These are phyloP conservation scores for Diadegma fenestrale DNA, from an alignment of 2,888 invertebrate genomes.

Conservation along the genomic window DNA sequence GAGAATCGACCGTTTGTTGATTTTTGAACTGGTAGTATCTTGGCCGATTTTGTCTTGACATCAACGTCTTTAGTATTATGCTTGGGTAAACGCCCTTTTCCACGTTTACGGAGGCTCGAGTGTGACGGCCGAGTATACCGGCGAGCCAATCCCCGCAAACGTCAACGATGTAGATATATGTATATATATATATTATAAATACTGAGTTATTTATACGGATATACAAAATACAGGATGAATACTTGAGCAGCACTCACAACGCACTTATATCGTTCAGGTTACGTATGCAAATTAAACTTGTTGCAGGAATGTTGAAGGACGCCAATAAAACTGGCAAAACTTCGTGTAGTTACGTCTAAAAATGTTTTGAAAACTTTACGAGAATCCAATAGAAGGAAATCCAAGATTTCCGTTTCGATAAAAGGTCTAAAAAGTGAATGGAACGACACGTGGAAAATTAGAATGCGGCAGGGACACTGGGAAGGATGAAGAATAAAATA, in stretches of 20 bases:
- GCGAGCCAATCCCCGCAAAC: slow-evolving; percentile 50
- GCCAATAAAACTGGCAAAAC: slow-evolving; percentile 2
- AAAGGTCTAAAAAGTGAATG: background rate
- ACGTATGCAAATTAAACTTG: slow-evolving; percentile 5
- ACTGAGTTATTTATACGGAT: slow-evolving; percentile 1
- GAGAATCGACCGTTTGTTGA: background rate
- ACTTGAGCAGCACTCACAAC: slow-evolving; percentile 18
- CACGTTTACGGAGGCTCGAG: slow-evolving; percentile 45
- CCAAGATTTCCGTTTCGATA: background rate
- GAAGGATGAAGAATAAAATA: slow-evolving; percentile 10
- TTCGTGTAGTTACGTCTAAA: background rate
- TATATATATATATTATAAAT: slow-evolving; percentile 27
- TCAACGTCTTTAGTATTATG: slow-evolving; percentile 51
- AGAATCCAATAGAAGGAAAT: background rate
- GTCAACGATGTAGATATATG: slow-evolving; percentile 28
- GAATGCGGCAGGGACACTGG: background rate
- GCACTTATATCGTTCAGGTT: slow-evolving; percentile 27
- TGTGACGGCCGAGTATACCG: slow-evolving; percentile 46
- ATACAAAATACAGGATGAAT: slow-evolving; percentile 17
- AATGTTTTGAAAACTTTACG: slow-evolving; percentile 4
- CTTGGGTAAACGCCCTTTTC: slow-evolving; percentile 71
- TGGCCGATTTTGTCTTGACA: slow-evolving; percentile 39
- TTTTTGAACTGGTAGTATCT: background rate
- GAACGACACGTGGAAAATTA: slow-evolving; percentile 13
- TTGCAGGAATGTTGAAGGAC: background rate